A percentile compares a stretch with the other conserved stretches of the same genome.
phyloP scores from a whole-genome alignment of 2,113 vertebrate species.

The Rhipidura dahli region DNA sequence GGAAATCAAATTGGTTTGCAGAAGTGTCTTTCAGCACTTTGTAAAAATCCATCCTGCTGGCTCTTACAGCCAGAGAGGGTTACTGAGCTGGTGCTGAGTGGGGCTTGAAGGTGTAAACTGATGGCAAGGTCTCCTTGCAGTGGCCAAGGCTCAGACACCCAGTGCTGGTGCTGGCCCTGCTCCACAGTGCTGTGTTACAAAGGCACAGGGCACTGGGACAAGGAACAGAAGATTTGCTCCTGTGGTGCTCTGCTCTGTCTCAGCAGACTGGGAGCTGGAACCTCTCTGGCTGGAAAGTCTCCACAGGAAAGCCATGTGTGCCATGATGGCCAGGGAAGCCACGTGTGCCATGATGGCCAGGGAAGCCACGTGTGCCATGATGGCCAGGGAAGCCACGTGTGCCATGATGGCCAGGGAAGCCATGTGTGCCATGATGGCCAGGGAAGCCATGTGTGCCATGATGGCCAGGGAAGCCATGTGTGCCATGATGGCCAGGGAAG shows the following conservation, averaged over 20 bases:
- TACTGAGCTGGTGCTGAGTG: not conserved
- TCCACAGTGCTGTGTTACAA: not conserved
- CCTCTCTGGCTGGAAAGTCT: not conserved
- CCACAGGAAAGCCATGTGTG: not conserved
- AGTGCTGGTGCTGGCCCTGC: not conserved
- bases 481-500: not conserved
- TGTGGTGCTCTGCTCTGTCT: not conserved
- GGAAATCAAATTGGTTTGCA: not conserved
- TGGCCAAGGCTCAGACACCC: not conserved
- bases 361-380: not conserved
- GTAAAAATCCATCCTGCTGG: not conserved
- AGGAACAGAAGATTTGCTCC: not conserved
- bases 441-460: not conserved
- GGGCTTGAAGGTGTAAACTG: not conserved
- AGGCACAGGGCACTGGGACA: not conserved
- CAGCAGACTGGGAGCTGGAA: not conserved
- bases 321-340: not conserved
- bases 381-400: not conserved
- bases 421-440: not conserved
- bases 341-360: not conserved
- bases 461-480: not conserved
- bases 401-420: not conserved
- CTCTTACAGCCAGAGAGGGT: not conserved
- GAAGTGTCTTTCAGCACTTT: not conserved
- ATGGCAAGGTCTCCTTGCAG: not conserved